Evolutionary conservation across 1,140 invertebrate genomes (phyloP), one percentile per base, ranked within the genome.

Genomic region (Phenacoccus solenopsis): DNA sequence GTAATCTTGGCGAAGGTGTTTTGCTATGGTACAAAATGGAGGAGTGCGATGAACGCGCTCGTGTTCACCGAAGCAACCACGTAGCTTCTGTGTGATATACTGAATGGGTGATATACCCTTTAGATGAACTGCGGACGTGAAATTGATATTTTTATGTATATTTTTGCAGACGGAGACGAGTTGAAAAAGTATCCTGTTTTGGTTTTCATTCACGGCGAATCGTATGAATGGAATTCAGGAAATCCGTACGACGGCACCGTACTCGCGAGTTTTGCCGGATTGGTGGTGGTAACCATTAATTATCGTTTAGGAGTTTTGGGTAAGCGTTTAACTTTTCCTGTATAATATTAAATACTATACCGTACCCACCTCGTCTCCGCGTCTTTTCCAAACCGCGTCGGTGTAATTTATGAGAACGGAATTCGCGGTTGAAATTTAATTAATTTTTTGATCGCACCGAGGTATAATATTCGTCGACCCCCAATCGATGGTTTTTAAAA

Each of bases 201-300:
- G 78, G 90, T 98, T 12, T 96, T 94, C 82, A 89, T 98, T 64
- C 94, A 98, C 77, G 95, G 95, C 0, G 94, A 97, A 79, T 96
- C 92, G 74, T 97, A 94, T 81, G 91, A 95, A 78, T 96, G 93
- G 89, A 96, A 94, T 79, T 94, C 92, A 32, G 94, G 94, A 30
- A 97, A 97, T 83, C 88, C 93, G 0, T 97, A 96, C 81, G 95
- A 98, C 76, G 94, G 94, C 70, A 90, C 89, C 69, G 90, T 97
- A 16, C 82, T 98, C 71, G 89, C 94, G 67, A 93, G 92, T 75
- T 91, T 93, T 77, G 91, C 94, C 25, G 88, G 92, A 74, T 87
- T 98, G 74, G 90, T 98, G 73, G 94, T 98, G 70, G 91, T 98
- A 78, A 95, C 94, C 72, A 88, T 98, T 77, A 99, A 98, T 85